Evolutionary conservation across 2,113 vertebrate species (phyloP), one percentile per base, ranked within the genome.

Genomic region (Caranx ignobilis): DNA sequence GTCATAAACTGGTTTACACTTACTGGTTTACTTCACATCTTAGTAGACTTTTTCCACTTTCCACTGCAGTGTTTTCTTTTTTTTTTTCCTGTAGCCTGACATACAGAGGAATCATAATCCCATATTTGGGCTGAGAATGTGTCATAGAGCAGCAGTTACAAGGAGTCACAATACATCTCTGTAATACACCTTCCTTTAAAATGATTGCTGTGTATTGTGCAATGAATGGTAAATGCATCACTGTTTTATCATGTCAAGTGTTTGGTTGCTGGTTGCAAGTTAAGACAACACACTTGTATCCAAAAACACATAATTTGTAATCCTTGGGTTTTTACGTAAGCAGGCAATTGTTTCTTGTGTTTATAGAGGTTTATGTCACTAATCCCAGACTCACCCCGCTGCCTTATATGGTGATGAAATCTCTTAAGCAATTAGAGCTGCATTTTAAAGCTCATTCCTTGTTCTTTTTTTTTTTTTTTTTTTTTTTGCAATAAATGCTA

Each of bases 401-500:
- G 59, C 71, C 70, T 73, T 88, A 64, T 67, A 82, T 45, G 55
- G 71, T 54, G 18, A 67, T 56, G 55, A 65, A 84, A 65, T 59
- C 16, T 52, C 45, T 54, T 21, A 19, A 19, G 72, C 54, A 62
- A 66, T 47, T 65, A 74, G 21, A 45, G n/a, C n/a, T 1, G 1
- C 32, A 26, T 84, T 77, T 73, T 62, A 52, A 81, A 82, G 21
- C 41, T 68, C 35, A 32, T 60, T 74, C 66, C 39, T 35, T 4
- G 32, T 18, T 69, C 55, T 9, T 77, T n/a, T 60, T 57, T 8
- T 16, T 7, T 4, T 39, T 4, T 39, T 18, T 69, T 60, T 9
- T 77, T n/a, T 60, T 57, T 8, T 16, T 7, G 19, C 19, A 45
- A 48, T 19, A 41, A 59, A 54, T 18, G 10, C 48, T 71, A 37